phyloP scores from a whole-genome alignment of 2,797 vertebrate genomes.

The Sebastes taczanowskii region DNA sequence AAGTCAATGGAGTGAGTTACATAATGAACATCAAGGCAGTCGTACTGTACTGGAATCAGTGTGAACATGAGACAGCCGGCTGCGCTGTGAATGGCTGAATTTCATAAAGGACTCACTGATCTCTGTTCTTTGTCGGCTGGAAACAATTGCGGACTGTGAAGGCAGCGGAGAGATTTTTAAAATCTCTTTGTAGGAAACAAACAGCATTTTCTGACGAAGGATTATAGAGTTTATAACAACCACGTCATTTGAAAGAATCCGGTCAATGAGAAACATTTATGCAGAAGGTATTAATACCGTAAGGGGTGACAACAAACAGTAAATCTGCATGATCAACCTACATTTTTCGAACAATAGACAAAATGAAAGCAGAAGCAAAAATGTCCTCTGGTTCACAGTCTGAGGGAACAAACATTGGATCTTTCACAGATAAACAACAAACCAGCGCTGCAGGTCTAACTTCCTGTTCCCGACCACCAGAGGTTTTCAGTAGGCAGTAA shows the following conservation, averaged over 20 bases:
- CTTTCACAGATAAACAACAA: background rate
- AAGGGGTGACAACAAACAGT: background rate
- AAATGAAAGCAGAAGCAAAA: background rate
- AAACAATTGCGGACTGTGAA: background rate
- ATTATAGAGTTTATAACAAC: background rate
- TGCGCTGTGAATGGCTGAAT: conserved; percentile 17
- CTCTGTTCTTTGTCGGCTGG: background rate
- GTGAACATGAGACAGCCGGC: conserved; percentile 10
- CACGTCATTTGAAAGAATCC: background rate
- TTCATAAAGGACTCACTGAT: conserved; percentile 18
- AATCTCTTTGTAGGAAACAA: background rate
- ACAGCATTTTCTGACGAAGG: background rate
- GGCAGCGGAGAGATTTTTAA: background rate
- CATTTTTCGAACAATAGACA: background rate
- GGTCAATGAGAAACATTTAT: background rate
- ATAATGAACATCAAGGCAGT: conserved; percentile 9
- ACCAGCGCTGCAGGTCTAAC: background rate
- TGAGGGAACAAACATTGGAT: background rate
- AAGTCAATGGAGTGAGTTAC: conserved; percentile 10
- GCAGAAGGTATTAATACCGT: background rate
- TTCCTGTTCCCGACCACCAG: background rate
- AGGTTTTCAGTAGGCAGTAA: background rate
- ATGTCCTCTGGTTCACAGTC: background rate
- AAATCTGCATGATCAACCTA: background rate
- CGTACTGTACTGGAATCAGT: background rate